Percentiles rank a stretch among this genome's conserved stretches.
Conservation (phyloP, 2,113 vertebrate species). For the Sigmodon hispidus region DNA sequence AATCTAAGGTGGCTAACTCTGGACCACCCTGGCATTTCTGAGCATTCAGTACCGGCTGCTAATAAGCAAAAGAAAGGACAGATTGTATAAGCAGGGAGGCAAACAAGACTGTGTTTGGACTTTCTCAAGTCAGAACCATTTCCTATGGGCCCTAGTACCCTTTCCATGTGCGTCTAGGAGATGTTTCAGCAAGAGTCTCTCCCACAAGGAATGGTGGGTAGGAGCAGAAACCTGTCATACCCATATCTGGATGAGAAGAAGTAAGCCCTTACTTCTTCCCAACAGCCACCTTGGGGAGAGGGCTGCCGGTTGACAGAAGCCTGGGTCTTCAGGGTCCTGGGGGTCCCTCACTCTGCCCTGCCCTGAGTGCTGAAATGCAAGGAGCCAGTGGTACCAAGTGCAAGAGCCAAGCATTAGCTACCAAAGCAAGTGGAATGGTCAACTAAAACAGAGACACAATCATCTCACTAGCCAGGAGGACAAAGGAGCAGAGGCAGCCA, state of each 20-base stretch:
- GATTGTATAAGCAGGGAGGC: rapidly evolving
- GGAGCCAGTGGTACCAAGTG: not conserved
- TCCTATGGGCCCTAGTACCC: not conserved
- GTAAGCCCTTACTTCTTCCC: not conserved
- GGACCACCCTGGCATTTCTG: not conserved
- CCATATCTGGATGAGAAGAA: not conserved
- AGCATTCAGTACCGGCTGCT: not conserved
- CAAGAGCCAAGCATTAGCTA: not conserved
- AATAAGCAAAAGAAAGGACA: not conserved
- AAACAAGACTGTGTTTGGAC: not conserved
- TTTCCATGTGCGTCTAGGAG: not conserved
- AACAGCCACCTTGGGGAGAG: not conserved
- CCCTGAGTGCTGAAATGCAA: not conserved
- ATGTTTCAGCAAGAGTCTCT: not conserved
- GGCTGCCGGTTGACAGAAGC: not conserved
- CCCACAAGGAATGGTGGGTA: not conserved
- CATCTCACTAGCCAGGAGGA: not conserved
- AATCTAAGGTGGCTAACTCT: not conserved
- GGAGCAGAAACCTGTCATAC: too few relatives aligned
- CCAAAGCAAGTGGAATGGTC: not conserved
- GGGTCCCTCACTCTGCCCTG: not conserved
- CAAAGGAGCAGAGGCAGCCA: not conserved
- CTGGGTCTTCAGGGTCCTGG: not conserved
- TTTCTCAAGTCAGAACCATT: not conserved
- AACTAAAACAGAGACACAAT: not conserved